Percentiles rank a stretch among this genome's conserved stretches.
phyloP scores from a whole-genome alignment of 2,888 invertebrate species.

The Ochropleura plecta region DNA sequence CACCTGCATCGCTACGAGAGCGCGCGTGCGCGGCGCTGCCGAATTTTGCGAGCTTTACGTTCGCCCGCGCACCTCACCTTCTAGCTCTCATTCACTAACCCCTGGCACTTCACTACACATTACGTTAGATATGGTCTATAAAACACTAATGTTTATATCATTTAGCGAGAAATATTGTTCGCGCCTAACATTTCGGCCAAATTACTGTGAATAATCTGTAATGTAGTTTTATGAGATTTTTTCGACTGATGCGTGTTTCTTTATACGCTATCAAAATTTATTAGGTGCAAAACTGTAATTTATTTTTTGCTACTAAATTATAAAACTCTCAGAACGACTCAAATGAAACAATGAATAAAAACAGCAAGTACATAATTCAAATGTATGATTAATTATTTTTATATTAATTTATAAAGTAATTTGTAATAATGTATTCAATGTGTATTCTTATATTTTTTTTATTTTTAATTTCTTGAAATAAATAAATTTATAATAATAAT shows the following conservation, averaged over 20 bases:
- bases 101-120: slow-evolving; percentile 38
- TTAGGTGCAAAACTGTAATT: slow-evolving; percentile 47
- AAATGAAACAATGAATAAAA: neutral
- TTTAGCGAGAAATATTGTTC: slow-evolving; percentile 59
- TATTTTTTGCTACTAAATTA: slow-evolving; percentile 25
- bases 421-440: too few species aligned
- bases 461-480: too few species aligned
- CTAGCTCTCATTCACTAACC: slow-evolving; percentile 71
- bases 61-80: slow-evolving; percentile 60
- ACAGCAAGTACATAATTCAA: neutral
- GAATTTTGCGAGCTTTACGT: slow-evolving; percentile 73
- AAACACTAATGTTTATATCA: slow-evolving; percentile 61
- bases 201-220: slow-evolving; percentile 66
- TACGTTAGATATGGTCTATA: slow-evolving; percentile 51
- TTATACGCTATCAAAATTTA: slow-evolving; percentile 39
- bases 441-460: too few species aligned
- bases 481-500: too few species aligned
- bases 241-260: slow-evolving; percentile 27
- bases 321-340: neutral
- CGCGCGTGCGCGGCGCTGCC: slow-evolving; percentile 75
- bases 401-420: too few species aligned
- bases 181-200: slow-evolving; percentile 52
- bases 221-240: slow-evolving; percentile 49
- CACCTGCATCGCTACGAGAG: slow-evolving; percentile 66
- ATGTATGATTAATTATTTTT: neutral